Evolutionary conservation across 2,888 invertebrate species (phyloP).

Genomic region (Thyatira batis): DNA sequence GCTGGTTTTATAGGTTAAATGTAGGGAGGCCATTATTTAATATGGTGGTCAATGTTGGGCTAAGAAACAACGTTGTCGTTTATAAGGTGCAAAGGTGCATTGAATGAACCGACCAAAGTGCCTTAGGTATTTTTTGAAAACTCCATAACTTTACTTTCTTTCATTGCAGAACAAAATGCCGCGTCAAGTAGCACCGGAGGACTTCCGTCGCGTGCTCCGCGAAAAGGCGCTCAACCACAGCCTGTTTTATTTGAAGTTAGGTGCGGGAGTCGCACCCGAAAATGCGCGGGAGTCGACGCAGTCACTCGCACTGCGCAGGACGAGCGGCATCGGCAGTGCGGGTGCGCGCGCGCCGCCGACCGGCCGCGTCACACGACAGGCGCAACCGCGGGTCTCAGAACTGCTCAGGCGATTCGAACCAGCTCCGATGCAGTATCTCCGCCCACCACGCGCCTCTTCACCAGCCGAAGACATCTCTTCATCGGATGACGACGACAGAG

Average conservation of each 20-base stretch:
- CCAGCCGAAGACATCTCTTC: conserved; percentile 73
- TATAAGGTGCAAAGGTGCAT: too few species aligned
- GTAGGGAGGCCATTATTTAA: too few species aligned
- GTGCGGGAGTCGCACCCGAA: conserved; percentile 56
- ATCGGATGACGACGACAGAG: conserved; percentile 76
- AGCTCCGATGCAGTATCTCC: conserved; percentile 75
- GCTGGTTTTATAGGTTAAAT: too few species aligned
- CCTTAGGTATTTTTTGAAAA: background rate
- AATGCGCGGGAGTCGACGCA: conserved; percentile 39
- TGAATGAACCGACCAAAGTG: too few species aligned
- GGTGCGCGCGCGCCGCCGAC: conserved; percentile 64
- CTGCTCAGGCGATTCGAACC: conserved; percentile 72
- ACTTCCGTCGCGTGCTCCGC: conserved; percentile 74
- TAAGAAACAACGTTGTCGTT: too few species aligned
- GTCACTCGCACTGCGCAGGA: conserved; percentile 36
- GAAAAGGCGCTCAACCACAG: conserved; percentile 79
- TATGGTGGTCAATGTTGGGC: too few species aligned
- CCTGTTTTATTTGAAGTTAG: conserved; percentile 75
- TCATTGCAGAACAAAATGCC: conserved; percentile 57
- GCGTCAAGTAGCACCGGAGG: conserved; percentile 63
- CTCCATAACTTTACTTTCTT: conserved; percentile 15
- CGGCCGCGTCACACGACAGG: conserved; percentile 62
- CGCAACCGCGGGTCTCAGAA: conserved; percentile 73
- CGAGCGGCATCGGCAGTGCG: conserved; percentile 56
- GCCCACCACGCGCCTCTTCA: conserved; percentile 67